Percentiles rank a stretch among this genome's conserved stretches.
Evolutionary conservation across 2,113 vertebrate species (phyloP).

Genomic region (Illadopsis cleaveri): DNA sequence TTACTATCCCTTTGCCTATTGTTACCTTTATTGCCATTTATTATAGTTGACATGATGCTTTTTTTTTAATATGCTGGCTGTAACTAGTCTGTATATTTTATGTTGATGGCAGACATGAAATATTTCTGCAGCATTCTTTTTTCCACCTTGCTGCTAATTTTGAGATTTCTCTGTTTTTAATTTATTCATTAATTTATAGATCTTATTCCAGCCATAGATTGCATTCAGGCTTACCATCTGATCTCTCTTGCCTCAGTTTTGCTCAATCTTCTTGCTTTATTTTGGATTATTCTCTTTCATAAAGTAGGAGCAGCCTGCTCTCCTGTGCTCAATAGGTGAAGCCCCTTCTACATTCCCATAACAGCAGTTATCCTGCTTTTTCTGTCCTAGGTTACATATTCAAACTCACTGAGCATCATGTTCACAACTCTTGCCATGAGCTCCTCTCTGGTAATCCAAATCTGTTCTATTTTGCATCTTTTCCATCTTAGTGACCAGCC

Average conservation of each 20-base stretch:
- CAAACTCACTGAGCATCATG: background rate
- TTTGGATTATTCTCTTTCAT: background rate
- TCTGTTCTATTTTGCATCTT: background rate
- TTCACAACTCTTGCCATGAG: background rate
- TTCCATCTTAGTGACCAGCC: background rate
- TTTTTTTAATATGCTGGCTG: background rate
- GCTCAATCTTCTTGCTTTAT: background rate
- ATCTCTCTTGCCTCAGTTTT: background rate
- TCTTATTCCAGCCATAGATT: background rate
- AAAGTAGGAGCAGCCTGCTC: background rate
- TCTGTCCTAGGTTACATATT: background rate
- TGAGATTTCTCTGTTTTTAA: background rate
- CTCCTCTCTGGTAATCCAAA: background rate
- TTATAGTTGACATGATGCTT: background rate
- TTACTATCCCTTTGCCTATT: background rate
- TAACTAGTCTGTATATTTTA: background rate
- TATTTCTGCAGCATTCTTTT: background rate
- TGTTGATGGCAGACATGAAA: background rate
- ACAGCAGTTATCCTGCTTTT: background rate
- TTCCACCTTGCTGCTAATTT: background rate
- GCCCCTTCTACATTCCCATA: background rate
- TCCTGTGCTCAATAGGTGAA: background rate
- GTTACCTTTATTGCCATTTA: background rate
- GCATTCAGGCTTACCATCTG: background rate
- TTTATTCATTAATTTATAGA: background rate